These are phyloP conservation scores for Sebastes goodei DNA, from an alignment of 2,797 vertebrate genomes.

Conservation along the genomic window DNA sequence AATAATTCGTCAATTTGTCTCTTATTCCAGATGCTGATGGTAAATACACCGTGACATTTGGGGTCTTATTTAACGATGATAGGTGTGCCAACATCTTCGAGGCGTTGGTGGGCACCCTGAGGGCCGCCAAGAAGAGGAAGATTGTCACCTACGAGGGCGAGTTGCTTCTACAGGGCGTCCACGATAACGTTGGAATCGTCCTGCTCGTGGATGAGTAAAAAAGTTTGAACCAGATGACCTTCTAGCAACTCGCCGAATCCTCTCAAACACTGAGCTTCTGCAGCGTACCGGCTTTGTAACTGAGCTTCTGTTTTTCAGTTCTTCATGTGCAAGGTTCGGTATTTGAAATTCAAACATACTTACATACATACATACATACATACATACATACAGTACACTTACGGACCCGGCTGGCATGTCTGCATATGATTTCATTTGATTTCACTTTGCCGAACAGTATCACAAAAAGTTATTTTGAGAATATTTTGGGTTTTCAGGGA, in stretches of 20 bases:
- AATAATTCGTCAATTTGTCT: not conserved
- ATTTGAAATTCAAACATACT: conserved; percentile 9
- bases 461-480: conserved; percentile 1
- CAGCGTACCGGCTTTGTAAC: not conserved
- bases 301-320: conserved; percentile 13
- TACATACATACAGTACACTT: not conserved
- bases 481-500: not conserved
- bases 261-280: conserved; percentile 27
- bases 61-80: conserved; percentile 93
- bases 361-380: too few species aligned
- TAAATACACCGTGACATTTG: conserved; percentile 90
- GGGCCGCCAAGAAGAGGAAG: conserved; percentile 91
- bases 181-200: conserved; percentile 91
- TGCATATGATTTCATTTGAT: conserved; percentile 12
- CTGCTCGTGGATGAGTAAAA: conserved; percentile 79
- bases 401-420: not conserved
- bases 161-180: conserved; percentile 95
- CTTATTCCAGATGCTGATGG: conserved; percentile 87
- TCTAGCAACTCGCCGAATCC: conserved; percentile 7
- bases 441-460: conserved; percentile 25
- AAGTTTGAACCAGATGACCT: not conserved
- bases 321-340: conserved; percentile 7
- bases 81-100: conserved; percentile 97
- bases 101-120: conserved; percentile 95
- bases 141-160: conserved; percentile 87